Percentiles rank a stretch among this genome's conserved stretches.
These are phyloP conservation scores for Callyntrura guangdongensis DNA, from an alignment of 2,888 invertebrate genomes.

Conservation along the genomic window DNA sequence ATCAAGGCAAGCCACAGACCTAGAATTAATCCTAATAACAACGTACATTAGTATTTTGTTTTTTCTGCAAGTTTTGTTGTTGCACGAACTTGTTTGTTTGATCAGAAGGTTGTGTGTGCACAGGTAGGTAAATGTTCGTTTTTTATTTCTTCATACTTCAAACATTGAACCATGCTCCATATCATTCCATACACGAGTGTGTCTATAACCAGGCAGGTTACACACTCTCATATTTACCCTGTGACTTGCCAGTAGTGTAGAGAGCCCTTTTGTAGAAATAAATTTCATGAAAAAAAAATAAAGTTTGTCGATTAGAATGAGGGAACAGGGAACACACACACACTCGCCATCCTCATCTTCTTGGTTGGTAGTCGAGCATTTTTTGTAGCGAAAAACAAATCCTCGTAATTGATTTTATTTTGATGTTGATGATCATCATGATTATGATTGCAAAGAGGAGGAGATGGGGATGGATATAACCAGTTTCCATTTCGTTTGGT, in stretches of 20 bases:
- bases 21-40: slow-evolving; percentile 52
- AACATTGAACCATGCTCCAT: too few species aligned
- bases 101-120: not conserved
- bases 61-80: slow-evolving; percentile 37
- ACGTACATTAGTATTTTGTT: slow-evolving; percentile 22
- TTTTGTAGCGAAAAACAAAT: slow-evolving; percentile 36
- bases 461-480: slow-evolving; percentile 51
- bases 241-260: not conserved
- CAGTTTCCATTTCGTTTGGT: slow-evolving; percentile 58
- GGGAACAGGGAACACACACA: slow-evolving; percentile 7
- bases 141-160: slow-evolving; percentile 11
- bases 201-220: slow-evolving; percentile 3
- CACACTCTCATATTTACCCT: slow-evolving; percentile 10
- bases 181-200: not conserved
- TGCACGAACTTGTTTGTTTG: slow-evolving; percentile 62
- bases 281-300: slow-evolving; percentile 4
- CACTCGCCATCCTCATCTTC: slow-evolving; percentile 15
- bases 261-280: slow-evolving; percentile 15
- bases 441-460: slow-evolving; percentile 51
- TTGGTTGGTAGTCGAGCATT: not conserved
- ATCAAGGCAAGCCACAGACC: slow-evolving; percentile 43
- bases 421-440: slow-evolving; percentile 56
- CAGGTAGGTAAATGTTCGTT: slow-evolving; percentile 4
- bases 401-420: slow-evolving; percentile 66
- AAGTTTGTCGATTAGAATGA: slow-evolving; percentile 1